Percentiles rank a stretch among this genome's conserved stretches.
Conservation (phyloP, 2,888 invertebrate species). For the Ernsta delagoae region DNA sequence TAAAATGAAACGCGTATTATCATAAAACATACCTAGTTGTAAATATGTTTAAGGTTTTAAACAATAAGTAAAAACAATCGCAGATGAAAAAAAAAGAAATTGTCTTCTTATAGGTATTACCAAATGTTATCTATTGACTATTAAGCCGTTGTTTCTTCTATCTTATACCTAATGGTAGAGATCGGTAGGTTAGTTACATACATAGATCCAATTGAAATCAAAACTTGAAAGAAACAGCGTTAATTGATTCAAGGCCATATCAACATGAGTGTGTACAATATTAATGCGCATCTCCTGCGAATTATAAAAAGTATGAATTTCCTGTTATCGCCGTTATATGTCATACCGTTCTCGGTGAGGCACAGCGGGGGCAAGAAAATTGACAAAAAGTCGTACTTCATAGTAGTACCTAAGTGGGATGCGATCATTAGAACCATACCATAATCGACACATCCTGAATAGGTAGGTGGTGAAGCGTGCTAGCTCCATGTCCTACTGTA, state of each 20-base stretch:
- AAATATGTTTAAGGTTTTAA: no score
- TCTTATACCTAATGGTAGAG: no score
- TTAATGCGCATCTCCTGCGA: conserved; percentile 41
- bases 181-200: no score
- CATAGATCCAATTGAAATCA: neutral
- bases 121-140: no score
- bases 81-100: neutral
- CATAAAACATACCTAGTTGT: no score
- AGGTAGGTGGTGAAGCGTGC: conserved; percentile 79
- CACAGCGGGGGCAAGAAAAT: conserved; percentile 65
- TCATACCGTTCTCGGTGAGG: conserved; percentile 71
- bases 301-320: conserved; percentile 50
- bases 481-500: conserved; percentile 56
- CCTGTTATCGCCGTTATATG: conserved; percentile 74
- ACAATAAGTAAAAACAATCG: no score
- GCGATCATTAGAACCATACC: conserved; percentile 81
- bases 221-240: neutral
- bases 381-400: conserved; percentile 72
- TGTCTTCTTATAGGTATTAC: neutral
- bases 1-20: no score
- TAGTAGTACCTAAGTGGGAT: conserved; percentile 71
- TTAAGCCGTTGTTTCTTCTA: neutral
- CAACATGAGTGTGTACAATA: conserved; percentile 26
- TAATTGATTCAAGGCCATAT: conserved; percentile 31
- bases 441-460: conserved; percentile 81